phyloP scores from a whole-genome alignment of 1,140 invertebrate genomes.

The Drosophila nannoptera region DNA sequence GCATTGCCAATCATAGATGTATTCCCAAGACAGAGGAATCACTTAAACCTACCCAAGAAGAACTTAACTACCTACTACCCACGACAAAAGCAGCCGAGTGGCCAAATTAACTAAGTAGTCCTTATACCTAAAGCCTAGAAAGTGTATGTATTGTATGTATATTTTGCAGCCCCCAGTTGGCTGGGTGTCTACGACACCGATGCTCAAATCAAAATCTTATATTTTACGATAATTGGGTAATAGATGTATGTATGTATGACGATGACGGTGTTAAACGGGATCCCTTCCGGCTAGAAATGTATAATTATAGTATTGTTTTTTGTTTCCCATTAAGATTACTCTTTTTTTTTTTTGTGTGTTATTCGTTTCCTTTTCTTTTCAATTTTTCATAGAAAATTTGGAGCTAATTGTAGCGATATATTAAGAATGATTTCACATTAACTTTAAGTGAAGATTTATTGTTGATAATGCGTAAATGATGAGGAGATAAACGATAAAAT shows the following conservation, averaged over 20 bases:
- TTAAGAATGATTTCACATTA: slow-evolving; percentile 72
- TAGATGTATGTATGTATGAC: slow-evolving; percentile 27
- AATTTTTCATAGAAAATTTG: slow-evolving; percentile 62
- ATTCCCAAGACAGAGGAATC: slow-evolving; percentile 48
- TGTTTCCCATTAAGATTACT: slow-evolving; percentile 2
- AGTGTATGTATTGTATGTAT: slow-evolving; percentile 59
- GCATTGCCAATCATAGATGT: slow-evolving; percentile 71
- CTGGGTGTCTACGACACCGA: slow-evolving; percentile 63
- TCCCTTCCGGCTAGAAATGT: slow-evolving; percentile 38
- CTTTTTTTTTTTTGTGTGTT: not conserved
- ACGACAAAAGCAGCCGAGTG: slow-evolving; percentile 68
- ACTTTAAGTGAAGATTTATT: slow-evolving; percentile 75
- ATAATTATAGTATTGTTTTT: slow-evolving; percentile 9
- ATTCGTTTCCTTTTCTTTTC: not conserved
- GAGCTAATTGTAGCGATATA: slow-evolving; percentile 74
- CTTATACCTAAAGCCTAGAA: slow-evolving; percentile 53
- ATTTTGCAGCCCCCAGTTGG: slow-evolving; percentile 61
- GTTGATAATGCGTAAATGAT: slow-evolving; percentile 71
- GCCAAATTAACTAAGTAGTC: slow-evolving; percentile 76
- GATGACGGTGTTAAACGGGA: slow-evolving; percentile 11
- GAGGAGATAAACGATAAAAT: slow-evolving; percentile 18
- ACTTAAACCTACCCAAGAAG: slow-evolving; percentile 61
- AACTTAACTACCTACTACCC: slow-evolving; percentile 70
- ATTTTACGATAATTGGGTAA: slow-evolving; percentile 60
- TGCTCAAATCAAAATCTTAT: slow-evolving; percentile 75